Evolutionary conservation across 2,888 invertebrate genomes (phyloP), one percentile per base, ranked within the genome.

Genomic region (Zhuqinia jingwanae): DNA sequence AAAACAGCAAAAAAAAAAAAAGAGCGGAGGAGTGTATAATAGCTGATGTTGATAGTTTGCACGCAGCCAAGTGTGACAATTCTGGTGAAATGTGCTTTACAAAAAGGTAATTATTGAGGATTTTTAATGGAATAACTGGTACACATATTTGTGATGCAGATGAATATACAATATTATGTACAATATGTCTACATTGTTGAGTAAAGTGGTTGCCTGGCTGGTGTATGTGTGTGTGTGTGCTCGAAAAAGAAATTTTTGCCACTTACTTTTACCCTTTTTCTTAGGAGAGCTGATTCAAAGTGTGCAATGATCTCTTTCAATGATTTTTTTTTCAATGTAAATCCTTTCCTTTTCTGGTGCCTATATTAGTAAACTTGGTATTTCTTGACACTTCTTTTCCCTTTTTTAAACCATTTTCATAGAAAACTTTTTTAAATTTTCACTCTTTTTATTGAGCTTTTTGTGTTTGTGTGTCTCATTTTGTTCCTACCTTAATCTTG

Each of bases 31-130:
- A 6, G 36, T 36, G 3, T 36, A 36, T n/a, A n/a, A n/a, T 17
- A n/a, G 22, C 20, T n/a, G n/a, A n/a, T n/a, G 36, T 22, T 27
- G 53, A 2, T n/a, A 22, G 36, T 8, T 13, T n/a, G 79, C 36
- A 75, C 22, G 79, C 85, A 80, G 75, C 85, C 85, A 85, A 63
- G 73, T 79, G 85, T 85, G 79, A 85, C 85, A 85, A 79, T 85
- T 85, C 85, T 75, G 79, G 85, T 63, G 85, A 79, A 85, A 85
- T 79, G 79, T 85, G 65, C 79, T 75, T 85, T 84, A 68, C 68
- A 42, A 53, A 36, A 85, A 80, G 45, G 70, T 70, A 85, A 85
- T 85, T 79, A 85, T 85, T 42, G 30, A 78, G 36, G 78, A n/a
- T 30, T 70, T 79, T 85, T 85, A 84, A 85, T 85, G 84, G 78